These are phyloP conservation scores for Drosophila insularis DNA, from an alignment of 1,140 invertebrate genomes.

Conservation along the genomic window DNA sequence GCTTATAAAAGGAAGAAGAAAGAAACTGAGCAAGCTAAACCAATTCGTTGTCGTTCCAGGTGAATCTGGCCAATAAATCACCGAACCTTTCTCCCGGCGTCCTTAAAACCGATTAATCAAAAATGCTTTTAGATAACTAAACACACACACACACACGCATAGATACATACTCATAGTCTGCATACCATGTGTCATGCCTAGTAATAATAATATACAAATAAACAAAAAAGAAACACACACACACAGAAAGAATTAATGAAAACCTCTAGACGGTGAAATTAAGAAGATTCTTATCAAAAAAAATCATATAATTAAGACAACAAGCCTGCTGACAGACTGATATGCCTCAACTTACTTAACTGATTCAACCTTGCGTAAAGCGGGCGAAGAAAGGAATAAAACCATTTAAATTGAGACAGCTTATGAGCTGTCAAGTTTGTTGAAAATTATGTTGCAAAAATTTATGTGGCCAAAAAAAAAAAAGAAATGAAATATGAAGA, in stretches of 20 bases:
- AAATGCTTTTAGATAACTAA: slow-evolving; percentile 49
- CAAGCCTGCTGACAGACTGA: slow-evolving; percentile 56
- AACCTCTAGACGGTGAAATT: background rate
- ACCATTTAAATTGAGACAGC: slow-evolving; percentile 11
- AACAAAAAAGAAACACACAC: slow-evolving; percentile 18
- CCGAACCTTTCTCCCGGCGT: slow-evolving; percentile 22
- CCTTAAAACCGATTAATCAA: slow-evolving; percentile 58
- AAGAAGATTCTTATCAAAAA: slow-evolving; percentile 26
- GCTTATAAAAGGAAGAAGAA: slow-evolving; percentile 34
- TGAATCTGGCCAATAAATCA: slow-evolving; percentile 62
- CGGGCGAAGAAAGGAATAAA: background rate
- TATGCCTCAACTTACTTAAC: slow-evolving; percentile 35
- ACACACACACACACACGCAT: slow-evolving; percentile 7
- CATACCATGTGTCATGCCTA: background rate
- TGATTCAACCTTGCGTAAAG: slow-evolving; percentile 9
- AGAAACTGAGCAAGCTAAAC: slow-evolving; percentile 20
- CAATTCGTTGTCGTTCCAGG: slow-evolving; percentile 31
- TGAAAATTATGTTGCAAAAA: slow-evolving; percentile 37
- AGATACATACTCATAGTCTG: background rate
- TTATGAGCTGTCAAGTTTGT: slow-evolving; percentile 55
- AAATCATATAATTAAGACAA: slow-evolving; percentile 62
- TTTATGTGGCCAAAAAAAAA: background rate
- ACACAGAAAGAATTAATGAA: slow-evolving; percentile 53
- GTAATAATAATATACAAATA: background rate
- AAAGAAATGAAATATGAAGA: background rate